These are phyloP conservation scores for Neogobius melanostomus DNA, from an alignment of 2,113 vertebrate species.

Conservation along the genomic window DNA sequence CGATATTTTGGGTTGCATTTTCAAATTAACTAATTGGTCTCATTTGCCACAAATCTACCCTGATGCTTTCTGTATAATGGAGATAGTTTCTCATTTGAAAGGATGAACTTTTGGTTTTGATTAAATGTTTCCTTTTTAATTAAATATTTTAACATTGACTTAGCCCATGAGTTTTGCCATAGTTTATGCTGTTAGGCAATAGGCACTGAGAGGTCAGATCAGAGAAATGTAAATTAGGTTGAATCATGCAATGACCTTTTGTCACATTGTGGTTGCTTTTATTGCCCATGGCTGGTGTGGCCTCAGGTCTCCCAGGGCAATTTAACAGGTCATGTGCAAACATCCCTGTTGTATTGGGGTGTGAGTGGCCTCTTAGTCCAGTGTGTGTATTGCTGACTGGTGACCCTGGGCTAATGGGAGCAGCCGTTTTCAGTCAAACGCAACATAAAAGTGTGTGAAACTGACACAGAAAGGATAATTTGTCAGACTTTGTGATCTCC, in stretches of 20 bases:
- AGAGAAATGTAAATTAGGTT: neutral
- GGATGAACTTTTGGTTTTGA: no score
- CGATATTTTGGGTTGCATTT: no score
- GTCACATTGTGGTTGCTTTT: neutral
- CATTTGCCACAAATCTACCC: no score
- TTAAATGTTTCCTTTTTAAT: no score
- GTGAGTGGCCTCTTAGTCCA: neutral
- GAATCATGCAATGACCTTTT: neutral
- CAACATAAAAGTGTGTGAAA: conserved; percentile 1
- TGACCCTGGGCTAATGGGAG: conserved; percentile 39
- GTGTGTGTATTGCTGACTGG: conserved; percentile 14
- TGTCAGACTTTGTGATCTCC: conserved; percentile 29
- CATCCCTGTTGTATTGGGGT: conserved; percentile 14
- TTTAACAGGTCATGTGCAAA: conserved; percentile 67
- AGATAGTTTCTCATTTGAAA: no score
- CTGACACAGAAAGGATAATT: conserved; percentile 27
- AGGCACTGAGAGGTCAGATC: neutral
- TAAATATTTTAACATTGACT: no score
- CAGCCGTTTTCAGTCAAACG: conserved; percentile 11
- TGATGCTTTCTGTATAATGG: no score
- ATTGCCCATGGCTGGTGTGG: neutral
- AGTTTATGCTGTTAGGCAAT: neutral
- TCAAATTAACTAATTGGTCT: no score
- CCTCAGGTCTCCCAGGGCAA: conserved; percentile 36
- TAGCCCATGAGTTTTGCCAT: no score